Percentiles rank a stretch among this genome's conserved stretches.
Conservation (phyloP, 2,888 invertebrate genomes). For the Habrosyne pyritoides region DNA sequence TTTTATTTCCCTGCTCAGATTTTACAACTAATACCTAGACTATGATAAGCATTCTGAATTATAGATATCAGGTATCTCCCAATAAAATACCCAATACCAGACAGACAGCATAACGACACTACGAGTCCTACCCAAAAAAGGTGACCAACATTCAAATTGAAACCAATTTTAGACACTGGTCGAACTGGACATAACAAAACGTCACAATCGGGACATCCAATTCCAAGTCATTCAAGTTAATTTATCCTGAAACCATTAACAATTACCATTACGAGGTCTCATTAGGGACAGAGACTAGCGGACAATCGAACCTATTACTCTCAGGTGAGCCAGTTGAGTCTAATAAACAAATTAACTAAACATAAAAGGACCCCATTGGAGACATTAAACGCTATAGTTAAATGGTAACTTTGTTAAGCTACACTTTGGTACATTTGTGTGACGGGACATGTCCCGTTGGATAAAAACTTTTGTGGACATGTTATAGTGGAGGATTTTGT, state of each 20-base stretch:
- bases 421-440: too few relatives aligned
- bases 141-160: too few relatives aligned
- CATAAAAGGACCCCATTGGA: slow-evolving; percentile 26
- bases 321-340: slow-evolving; percentile 31
- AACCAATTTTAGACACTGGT: too few relatives aligned
- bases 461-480: too few relatives aligned
- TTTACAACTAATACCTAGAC: too few relatives aligned
- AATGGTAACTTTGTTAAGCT: slow-evolving; percentile 5
- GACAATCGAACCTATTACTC: slow-evolving; percentile 11
- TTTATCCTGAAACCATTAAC: slow-evolving; percentile 1
- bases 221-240: slow-evolving; percentile 1
- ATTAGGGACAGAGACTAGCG: not conserved
- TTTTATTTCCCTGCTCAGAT: too few relatives aligned
- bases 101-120: too few relatives aligned
- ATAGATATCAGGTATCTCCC: too few relatives aligned
- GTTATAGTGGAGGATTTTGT: too few relatives aligned
- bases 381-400: not conserved
- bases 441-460: not conserved
- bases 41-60: too few relatives aligned
- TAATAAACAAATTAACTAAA: slow-evolving; percentile 50
- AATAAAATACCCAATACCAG: too few relatives aligned
- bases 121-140: too few relatives aligned
- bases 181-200: not conserved
- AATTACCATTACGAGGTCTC: slow-evolving; percentile 3
- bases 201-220: not conserved